Evolutionary conservation across 2,113 vertebrate genomes (phyloP).

Genomic region (Mus musculus): GRCm39 chr6:23418501-23419000

Average conservation of each 20-base stretch:
- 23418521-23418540: slow-evolving; percentile 12
- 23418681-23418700: not conserved
- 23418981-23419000: not conserved
- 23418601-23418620: not conserved
- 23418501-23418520: not conserved
- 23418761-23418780: not conserved
- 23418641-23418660: slow-evolving; percentile 16
- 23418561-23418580: slow-evolving; percentile 42
- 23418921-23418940: not conserved
- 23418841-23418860: not conserved
- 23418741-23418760: slow-evolving; percentile 11
- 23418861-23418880: slow-evolving; percentile 15
- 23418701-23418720: slow-evolving; percentile 21
- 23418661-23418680: slow-evolving; percentile 38
- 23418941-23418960: not conserved
- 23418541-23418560: slow-evolving; percentile 39
- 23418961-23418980: not conserved
- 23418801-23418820: slow-evolving; percentile 42
- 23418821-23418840: not conserved
- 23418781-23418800: not conserved
- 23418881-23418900: not conserved
- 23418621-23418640: slow-evolving; percentile 33
- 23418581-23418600: slow-evolving; percentile 7
- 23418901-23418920: not conserved
- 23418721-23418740: slow-evolving; percentile 39